Evolutionary conservation across 2,888 invertebrate species (phyloP).

Genomic region (Cerastoderma edule): DNA sequence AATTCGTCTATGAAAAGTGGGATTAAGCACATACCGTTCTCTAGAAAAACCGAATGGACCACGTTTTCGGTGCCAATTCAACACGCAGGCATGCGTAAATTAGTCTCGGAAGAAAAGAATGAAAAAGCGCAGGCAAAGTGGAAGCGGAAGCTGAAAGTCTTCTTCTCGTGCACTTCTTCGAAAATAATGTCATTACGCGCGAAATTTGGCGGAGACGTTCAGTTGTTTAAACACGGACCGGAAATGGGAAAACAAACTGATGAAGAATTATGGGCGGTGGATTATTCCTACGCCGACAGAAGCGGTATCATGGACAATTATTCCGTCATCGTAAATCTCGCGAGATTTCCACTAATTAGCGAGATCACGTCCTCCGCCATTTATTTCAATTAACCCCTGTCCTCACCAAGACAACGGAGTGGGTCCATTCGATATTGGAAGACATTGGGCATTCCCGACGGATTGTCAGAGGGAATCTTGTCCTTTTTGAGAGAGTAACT

Average conservation of each 20-base stretch:
- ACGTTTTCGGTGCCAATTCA: conserved; percentile 9
- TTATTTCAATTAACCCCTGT: conserved; percentile 20
- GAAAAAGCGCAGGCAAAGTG: not conserved
- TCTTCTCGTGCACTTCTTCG: conserved; percentile 12
- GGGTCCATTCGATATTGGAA: too few species aligned
- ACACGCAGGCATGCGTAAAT: conserved; percentile 19
- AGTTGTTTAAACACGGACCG: conserved; percentile 21
- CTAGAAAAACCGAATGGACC: too few species aligned
- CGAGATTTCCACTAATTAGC: conserved; percentile 27
- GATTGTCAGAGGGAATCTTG: too few species aligned
- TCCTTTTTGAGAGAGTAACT: too few species aligned
- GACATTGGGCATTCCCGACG: too few species aligned
- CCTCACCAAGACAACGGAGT: too few species aligned
- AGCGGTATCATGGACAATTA: conserved; percentile 22
- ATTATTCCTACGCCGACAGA: conserved; percentile 15
- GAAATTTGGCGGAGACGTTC: conserved; percentile 7
- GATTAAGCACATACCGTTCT: too few species aligned
- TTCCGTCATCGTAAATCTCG: conserved; percentile 21
- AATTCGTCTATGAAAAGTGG: too few species aligned
- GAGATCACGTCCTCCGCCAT: conserved; percentile 22
- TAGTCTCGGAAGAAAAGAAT: too few species aligned
- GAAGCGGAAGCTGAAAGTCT: conserved; percentile 14
- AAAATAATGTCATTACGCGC: conserved; percentile 4
- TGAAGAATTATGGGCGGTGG: conserved; percentile 17
- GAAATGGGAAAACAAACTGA: conserved; percentile 23